A percentile compares a stretch with the other conserved stretches of the same genome.
These are phyloP conservation scores for Astropecten irregularis DNA, from an alignment of 53 echinoderm and acorn worm genomes.

Conservation along the genomic window DNA sequence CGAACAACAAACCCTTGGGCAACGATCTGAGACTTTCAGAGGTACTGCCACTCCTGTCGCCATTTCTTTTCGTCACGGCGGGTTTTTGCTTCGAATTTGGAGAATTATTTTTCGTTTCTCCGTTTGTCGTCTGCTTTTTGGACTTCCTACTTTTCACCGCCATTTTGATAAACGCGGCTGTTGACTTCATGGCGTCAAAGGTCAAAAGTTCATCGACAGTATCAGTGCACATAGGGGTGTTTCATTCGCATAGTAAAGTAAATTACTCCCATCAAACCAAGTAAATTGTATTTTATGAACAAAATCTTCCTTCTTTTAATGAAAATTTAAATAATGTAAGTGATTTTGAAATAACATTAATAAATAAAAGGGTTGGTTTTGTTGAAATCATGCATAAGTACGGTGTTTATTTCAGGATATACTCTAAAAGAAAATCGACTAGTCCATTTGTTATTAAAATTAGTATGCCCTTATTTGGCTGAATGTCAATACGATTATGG, in stretches of 20 bases:
- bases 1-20: constrained; percentile 24
- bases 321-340: no score
- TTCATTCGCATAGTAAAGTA: neutral
- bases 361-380: no score
- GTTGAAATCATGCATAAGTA: no score
- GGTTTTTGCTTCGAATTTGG: constrained; percentile 22
- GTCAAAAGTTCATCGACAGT: neutral
- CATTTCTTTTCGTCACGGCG: neutral
- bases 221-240: neutral
- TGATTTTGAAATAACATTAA: no score
- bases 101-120: neutral
- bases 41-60: constrained; percentile 1
- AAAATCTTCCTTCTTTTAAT: no score
- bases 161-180: constrained; percentile 44
- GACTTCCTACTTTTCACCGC: constrained; percentile 47
- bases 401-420: no score
- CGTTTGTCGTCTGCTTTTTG: constrained; percentile 44
- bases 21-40: constrained; percentile 1
- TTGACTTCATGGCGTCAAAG: neutral
- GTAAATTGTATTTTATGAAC: no score
- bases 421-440: no score
- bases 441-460: constrained; percentile 55
- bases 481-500: constrained; percentile 2
- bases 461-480: constrained; percentile 23
- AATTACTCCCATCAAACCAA: neutral